Base-by-base conservation (phyloP, 2,888 invertebrate species). In the Galeopsomyia nigrocyanea region DNA sequence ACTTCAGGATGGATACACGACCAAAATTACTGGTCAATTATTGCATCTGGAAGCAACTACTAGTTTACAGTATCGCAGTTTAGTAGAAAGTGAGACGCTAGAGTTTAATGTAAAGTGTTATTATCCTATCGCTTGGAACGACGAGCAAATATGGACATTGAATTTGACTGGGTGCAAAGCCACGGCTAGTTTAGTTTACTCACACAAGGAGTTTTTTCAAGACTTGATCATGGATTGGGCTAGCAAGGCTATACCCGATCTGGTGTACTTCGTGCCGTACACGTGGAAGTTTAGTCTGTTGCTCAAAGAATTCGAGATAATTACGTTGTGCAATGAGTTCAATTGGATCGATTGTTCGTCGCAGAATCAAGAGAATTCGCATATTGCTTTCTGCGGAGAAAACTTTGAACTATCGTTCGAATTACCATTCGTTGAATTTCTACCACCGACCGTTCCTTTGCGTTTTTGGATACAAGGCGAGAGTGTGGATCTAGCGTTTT, bases 331-430 rank as follows among this genome's bases (percentile, higher is more conserved):
- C 82, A 99, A 99, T 87, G 96, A 99, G 84, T 95, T 95, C 87
- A 99, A 99, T 87, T 99, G 99, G 99, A 94, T 99, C 78, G 99
- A 99, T 87, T 98, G 98, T 81, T 96, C 97, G 68, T 97, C 97
- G 31, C 95, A 96, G 63, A 95, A 96, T 80, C 96, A 96, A 86
- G 98, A 98, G 88, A 98, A 98, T 86, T 93, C 96, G 87, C 96
- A 97, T 84, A 90, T 98, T 68, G 97, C 97, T 0, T 94, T 98
- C 80, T 97, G 97, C 84, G 98, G 98, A 0, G 97, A 98, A 83
- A 90, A 95, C 16, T 92, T 98, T 79, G 97, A 98, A 82, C 89
- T 98, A 79, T 96, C 97, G 3, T 96, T 98, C 83, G 95, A 95
- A 84, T 89, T 99, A 82, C 98, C 98, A 0, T 99, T 98, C 83